Evolutionary conservation across 2,797 vertebrate genomes (phyloP).

Genomic region (Otus scops): DNA sequence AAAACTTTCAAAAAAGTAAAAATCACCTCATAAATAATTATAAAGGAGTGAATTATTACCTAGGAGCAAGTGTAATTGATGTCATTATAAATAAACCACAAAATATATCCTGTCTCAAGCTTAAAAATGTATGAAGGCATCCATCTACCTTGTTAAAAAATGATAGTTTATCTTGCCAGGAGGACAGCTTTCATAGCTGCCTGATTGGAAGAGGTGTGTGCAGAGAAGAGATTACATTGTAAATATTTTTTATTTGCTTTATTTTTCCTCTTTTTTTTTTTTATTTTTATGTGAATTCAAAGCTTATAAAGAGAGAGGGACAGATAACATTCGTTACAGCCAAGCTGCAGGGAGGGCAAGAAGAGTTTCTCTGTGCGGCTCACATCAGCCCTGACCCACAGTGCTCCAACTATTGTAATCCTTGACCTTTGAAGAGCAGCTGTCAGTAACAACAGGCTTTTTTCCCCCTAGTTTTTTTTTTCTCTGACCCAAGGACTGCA

Average conservation of each 20-base stretch:
- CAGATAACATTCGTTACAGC: constrained; percentile 9
- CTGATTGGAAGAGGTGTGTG: constrained; percentile 54
- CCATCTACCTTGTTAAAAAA: constrained; percentile 63
- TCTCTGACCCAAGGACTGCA: neutral
- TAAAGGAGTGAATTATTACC: constrained; percentile 66
- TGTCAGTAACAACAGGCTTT: constrained; percentile 12
- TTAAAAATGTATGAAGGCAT: constrained; percentile 70
- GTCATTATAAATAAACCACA: constrained; percentile 69
- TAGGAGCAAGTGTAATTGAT: constrained; percentile 58
- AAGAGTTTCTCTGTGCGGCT: neutral
- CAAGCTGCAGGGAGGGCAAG: neutral
- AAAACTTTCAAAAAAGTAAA: constrained; percentile 68
- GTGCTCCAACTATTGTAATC: constrained; percentile 18
- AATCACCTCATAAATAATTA: constrained; percentile 69
- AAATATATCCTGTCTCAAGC: constrained; percentile 67
- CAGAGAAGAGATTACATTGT: constrained; percentile 30
- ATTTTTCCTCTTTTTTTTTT: neutral
- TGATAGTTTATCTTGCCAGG: constrained; percentile 56
- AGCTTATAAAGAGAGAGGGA: neutral
- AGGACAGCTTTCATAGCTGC: constrained; percentile 57
- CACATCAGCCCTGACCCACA: constrained; percentile 5
- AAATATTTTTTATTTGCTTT: constrained; percentile 51
- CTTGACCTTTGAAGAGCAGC: constrained; percentile 31
- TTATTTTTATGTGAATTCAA: neutral
- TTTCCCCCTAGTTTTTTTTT: neutral